Evolutionary conservation across 2,797 vertebrate genomes (phyloP).

Genomic region (Tragelaphus oryx): DNA sequence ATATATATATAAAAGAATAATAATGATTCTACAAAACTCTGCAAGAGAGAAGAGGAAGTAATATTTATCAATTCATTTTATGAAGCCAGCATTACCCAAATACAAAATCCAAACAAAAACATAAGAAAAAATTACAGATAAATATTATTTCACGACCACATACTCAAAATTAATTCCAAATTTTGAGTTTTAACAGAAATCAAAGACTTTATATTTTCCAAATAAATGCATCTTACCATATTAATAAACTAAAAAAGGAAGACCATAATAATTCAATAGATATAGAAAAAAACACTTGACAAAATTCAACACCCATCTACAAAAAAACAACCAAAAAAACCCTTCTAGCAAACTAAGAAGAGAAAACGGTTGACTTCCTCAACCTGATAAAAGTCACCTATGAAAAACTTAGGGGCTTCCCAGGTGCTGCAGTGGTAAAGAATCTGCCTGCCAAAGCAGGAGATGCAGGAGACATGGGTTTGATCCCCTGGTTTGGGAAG

Average conservation of each 20-base stretch:
- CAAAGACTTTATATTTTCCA: neutral
- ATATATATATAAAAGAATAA: neutral
- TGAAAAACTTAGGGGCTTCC: neutral
- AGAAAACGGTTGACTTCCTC: neutral
- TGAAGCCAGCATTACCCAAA: neutral
- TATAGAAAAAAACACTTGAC: neutral
- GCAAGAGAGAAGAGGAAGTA: neutral
- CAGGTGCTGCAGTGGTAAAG: neutral
- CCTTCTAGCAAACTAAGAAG: neutral
- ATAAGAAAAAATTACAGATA: neutral
- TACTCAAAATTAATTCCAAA: neutral
- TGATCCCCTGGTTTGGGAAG: neutral
- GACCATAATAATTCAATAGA: neutral
- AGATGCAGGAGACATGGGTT: neutral
- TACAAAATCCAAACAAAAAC: neutral
- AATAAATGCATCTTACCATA: neutral
- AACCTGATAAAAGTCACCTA: neutral
- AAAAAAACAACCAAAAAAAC: neutral
- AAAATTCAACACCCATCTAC: neutral
- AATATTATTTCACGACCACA: neutral
- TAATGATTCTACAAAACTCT: neutral
- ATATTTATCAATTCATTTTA: neutral
- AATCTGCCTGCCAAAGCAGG: neutral
- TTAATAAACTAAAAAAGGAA: neutral
- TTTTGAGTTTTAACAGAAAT: neutral